Evolutionary conservation across 2,888 invertebrate species (phyloP).

Genomic region (Meteorus cinctellus): DNA sequence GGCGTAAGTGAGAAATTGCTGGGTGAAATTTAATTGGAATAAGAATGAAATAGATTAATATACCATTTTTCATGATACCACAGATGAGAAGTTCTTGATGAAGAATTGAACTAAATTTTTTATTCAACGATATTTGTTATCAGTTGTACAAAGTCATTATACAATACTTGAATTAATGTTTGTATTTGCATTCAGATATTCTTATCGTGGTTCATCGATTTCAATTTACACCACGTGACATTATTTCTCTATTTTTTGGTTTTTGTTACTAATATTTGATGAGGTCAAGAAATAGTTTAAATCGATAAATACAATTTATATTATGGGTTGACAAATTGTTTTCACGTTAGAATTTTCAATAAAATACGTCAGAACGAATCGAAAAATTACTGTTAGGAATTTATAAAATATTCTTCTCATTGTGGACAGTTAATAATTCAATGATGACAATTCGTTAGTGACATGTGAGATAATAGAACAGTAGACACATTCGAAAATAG

Average conservation of each 20-base stretch:
- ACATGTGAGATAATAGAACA: not conserved
- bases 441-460: not conserved
- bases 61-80: not conserved
- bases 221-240: not conserved
- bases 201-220: not conserved
- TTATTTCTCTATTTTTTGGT: not conserved
- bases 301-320: too few species aligned
- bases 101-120: not conserved
- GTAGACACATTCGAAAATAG: not conserved
- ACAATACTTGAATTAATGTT: not conserved
- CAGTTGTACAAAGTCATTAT: slow-evolving; percentile 1
- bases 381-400: not conserved
- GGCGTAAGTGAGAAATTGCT: slow-evolving; percentile 48
- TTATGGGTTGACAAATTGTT: too few species aligned
- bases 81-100: not conserved
- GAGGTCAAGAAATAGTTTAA: not conserved
- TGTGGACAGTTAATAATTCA: not conserved
- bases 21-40: not conserved
- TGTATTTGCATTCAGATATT: not conserved
- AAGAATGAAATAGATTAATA: not conserved
- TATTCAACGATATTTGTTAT: not conserved
- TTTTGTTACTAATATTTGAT: not conserved
- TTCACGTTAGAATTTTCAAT: too few species aligned
- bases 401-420: not conserved
- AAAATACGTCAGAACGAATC: too few species aligned